phyloP scores from a whole-genome alignment of 2,888 invertebrate genomes.

The Drosophila borborema region DNA sequence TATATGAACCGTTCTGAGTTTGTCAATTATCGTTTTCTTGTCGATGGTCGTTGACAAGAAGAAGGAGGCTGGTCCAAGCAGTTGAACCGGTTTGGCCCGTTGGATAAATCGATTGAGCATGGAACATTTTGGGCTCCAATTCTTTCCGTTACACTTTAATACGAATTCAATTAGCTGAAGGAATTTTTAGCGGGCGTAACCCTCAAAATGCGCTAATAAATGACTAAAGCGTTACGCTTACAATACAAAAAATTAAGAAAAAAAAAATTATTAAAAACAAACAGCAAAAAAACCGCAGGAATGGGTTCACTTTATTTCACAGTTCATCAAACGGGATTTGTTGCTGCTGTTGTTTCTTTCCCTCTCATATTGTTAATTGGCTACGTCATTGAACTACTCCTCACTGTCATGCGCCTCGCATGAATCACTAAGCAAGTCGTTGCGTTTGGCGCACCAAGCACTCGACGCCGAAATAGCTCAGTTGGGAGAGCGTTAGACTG shows the following conservation, averaged over 20 bases:
- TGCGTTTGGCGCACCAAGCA: not conserved
- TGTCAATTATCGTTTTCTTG: slow-evolving; percentile 1
- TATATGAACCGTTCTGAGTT: not conserved
- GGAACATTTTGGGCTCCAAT: not conserved
- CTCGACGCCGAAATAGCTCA: slow-evolving; percentile 90
- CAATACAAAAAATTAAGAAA: not conserved
- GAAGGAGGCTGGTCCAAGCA: not conserved
- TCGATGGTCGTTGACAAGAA: not conserved
- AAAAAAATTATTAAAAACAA: not conserved
- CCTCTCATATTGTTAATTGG: not conserved
- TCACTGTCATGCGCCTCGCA: not conserved
- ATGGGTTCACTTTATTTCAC: slow-evolving; percentile 6
- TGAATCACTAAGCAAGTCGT: slow-evolving; percentile 16
- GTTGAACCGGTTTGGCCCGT: not conserved
- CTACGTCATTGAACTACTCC: slow-evolving; percentile 24
- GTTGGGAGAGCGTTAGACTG: slow-evolving; percentile 93
- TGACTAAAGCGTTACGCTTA: slow-evolving; percentile 14
- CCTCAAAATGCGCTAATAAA: slow-evolving; percentile 19
- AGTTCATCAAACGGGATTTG: slow-evolving; percentile 22
- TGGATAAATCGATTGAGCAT: not conserved
- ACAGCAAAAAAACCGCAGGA: not conserved
- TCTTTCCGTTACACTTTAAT: not conserved
- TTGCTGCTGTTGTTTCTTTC: not conserved
- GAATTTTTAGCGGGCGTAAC: slow-evolving; percentile 4
- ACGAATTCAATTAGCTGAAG: slow-evolving; percentile 13